Base-by-base conservation (phyloP, 2,113 vertebrate genomes). In the Salvelinus alpinus region DNA sequence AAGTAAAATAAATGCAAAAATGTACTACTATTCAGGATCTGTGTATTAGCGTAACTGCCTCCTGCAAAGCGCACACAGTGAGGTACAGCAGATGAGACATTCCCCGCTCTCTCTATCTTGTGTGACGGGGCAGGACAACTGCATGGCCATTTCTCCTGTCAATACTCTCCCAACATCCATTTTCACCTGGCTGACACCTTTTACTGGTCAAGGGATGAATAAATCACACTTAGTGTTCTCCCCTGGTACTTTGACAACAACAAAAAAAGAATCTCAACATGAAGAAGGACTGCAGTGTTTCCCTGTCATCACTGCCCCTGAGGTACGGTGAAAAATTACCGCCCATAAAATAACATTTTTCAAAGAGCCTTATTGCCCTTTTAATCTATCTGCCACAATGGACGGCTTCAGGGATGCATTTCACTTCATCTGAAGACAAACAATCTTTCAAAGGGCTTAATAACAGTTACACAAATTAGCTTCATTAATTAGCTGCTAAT, bases 271-370 rank as follows among this genome's bases (percentile, higher is more conserved):
- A 93, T 93, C 93, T 94, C 93, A 94, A 95, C 93, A 93, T 95
- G 96, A 98, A 98, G 96, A 94, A 97, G 92, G 94, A 96, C 95
- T 94, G 91, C 93, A 95, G 89, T 93, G 94, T 95, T 94, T 94
- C 92, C 89, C 94, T 98, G 96, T 97, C 96, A 96, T 91, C 73
- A 66, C 75, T 88, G 95, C 92, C 95, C 95, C 94, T 89, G 91
- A 90, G 94, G 94, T 95, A 93, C 90, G 82, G 82, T 96, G 95
- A 98, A 97, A 96, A 97, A 99, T 97, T 94, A 94, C 93, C 88
- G 90, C 88, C 92, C 95, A 96, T 96, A 95, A 96, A 96, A 96
- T 94, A 96, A 95, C 95, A 97, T 97, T 97, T 98, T 97, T 98
- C 96, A 98, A 94, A 95, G 91, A 88, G 91, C 94, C 92, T 95